A percentile compares a stretch with the other conserved stretches of the same genome.
These are phyloP conservation scores for Nothocercus nigrocapillus DNA, from an alignment of 2,113 vertebrate genomes.

Conservation along the genomic window DNA sequence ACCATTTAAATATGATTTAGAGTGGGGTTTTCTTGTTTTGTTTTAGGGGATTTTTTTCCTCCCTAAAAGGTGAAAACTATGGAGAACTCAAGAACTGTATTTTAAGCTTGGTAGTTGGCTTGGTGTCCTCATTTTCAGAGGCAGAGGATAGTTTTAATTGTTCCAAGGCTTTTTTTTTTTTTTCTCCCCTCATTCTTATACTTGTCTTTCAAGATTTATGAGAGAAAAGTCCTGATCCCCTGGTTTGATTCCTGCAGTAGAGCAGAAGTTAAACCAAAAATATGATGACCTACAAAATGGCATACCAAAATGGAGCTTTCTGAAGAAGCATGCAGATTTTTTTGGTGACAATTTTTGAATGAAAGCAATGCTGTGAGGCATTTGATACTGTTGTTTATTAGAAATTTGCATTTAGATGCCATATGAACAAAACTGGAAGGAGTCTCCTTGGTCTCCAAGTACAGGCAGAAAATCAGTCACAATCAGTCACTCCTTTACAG, in stretches of 20 bases:
- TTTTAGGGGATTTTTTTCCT: neutral
- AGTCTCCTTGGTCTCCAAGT: neutral
- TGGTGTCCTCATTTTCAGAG: neutral
- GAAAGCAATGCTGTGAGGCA: neutral
- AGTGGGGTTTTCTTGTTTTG: too few relatives aligned
- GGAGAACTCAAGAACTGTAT: neutral
- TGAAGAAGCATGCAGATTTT: neutral
- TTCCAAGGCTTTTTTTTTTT: neutral
- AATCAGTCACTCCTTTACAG: neutral
- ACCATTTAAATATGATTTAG: neutral
- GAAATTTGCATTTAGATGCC: neutral
- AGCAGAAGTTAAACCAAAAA: neutral
- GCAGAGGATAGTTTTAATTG: neutral
- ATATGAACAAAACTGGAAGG: neutral
- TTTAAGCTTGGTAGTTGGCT: neutral
- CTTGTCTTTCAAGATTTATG: neutral
- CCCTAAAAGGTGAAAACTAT: neutral
- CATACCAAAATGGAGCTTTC: neutral
- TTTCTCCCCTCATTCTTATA: neutral
- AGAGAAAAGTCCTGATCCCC: neutral
- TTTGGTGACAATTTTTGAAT: neutral
- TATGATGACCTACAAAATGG: neutral
- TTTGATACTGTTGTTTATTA: neutral
- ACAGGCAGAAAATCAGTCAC: neutral
- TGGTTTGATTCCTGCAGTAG: neutral